Evolutionary conservation across 2,888 invertebrate species (phyloP).

Genomic region (Ecdyonurus torrentis): DNA sequence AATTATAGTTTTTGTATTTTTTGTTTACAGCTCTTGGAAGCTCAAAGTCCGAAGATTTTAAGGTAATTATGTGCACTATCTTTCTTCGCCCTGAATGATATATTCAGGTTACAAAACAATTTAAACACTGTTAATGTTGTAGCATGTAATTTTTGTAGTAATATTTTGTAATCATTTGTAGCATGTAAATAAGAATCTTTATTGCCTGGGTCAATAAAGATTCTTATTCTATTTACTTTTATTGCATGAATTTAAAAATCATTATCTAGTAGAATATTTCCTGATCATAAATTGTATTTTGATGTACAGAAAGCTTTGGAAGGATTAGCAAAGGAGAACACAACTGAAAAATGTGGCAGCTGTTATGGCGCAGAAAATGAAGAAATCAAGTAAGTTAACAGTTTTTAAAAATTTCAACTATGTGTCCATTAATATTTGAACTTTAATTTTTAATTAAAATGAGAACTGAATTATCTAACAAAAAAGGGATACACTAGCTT

Average conservation of each 20-base stretch:
- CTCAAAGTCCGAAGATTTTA: conserved; percentile 1
- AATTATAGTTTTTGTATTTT: too few relatives aligned
- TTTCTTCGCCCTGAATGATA: too few relatives aligned
- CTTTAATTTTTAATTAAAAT: too few relatives aligned
- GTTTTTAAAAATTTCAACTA: conserved; percentile 2
- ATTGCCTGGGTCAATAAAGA: not conserved
- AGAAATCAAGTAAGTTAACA: conserved; percentile 22
- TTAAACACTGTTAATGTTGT: conserved; percentile 11
- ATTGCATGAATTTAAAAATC: not conserved
- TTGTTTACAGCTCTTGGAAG: conserved; percentile 10
- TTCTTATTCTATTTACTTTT: not conserved
- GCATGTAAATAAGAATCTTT: too few relatives aligned
- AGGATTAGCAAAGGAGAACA: conserved; percentile 10
- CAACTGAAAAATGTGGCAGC: conserved; percentile 56
- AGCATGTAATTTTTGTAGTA: too few relatives aligned
- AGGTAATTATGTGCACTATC: too few relatives aligned
- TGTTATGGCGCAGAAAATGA: conserved; percentile 78
- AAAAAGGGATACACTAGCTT: too few relatives aligned
- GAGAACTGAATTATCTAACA: too few relatives aligned
- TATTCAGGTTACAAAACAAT: conserved; percentile 20
- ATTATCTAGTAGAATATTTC: too few relatives aligned
- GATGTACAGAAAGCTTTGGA: conserved; percentile 6
- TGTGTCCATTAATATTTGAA: too few relatives aligned
- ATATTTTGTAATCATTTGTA: too few relatives aligned
- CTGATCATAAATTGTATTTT: too few relatives aligned